Conservation (phyloP, 1,140 invertebrate species). For the Drosophila micromelanica region DNA sequence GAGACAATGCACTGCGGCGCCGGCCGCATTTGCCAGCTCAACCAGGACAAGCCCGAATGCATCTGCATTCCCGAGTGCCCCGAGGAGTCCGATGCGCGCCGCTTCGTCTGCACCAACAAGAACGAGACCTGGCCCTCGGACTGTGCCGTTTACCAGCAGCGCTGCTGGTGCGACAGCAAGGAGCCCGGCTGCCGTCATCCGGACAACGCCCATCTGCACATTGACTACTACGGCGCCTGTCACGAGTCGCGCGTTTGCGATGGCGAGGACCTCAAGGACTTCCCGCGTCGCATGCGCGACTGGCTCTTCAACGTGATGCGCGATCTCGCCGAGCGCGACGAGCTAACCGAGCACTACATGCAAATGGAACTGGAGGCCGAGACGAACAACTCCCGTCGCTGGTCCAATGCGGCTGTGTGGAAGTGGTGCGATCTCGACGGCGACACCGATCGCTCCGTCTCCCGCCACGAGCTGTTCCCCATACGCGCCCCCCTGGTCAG, state of each 20-base stretch:
- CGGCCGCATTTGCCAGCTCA: slow-evolving; percentile 93
- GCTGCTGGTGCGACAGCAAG: slow-evolving; percentile 93
- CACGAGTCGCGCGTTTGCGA: slow-evolving; percentile 91
- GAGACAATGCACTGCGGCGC: slow-evolving; percentile 94
- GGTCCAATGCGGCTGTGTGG: slow-evolving; percentile 97
- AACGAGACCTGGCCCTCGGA: slow-evolving; percentile 97
- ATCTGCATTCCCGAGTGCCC: slow-evolving; percentile 94
- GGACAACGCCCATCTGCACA: slow-evolving; percentile 94
- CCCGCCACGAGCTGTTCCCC: slow-evolving; percentile 96
- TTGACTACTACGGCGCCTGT: slow-evolving; percentile 96
- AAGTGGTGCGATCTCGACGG: slow-evolving; percentile 98
- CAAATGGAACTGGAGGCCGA: slow-evolving; percentile 95
- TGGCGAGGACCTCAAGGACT: slow-evolving; percentile 94
- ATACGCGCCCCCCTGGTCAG: slow-evolving; percentile 96
- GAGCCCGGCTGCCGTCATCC: slow-evolving; percentile 90
- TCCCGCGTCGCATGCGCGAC: slow-evolving; percentile 96
- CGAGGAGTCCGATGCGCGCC: slow-evolving; percentile 90
- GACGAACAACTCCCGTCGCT: slow-evolving; percentile 91
- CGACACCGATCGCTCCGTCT: slow-evolving; percentile 92
- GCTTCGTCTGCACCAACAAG: slow-evolving; percentile 95
- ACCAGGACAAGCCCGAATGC: slow-evolving; percentile 91
- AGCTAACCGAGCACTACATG: slow-evolving; percentile 93
- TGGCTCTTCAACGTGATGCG: slow-evolving; percentile 99
- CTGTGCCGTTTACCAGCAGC: slow-evolving; percentile 95
- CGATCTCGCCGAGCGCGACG: slow-evolving; percentile 95